Evolutionary conservation across 2,797 vertebrate genomes (phyloP).

Genomic region (Xiphophorus birchmanni): DNA sequence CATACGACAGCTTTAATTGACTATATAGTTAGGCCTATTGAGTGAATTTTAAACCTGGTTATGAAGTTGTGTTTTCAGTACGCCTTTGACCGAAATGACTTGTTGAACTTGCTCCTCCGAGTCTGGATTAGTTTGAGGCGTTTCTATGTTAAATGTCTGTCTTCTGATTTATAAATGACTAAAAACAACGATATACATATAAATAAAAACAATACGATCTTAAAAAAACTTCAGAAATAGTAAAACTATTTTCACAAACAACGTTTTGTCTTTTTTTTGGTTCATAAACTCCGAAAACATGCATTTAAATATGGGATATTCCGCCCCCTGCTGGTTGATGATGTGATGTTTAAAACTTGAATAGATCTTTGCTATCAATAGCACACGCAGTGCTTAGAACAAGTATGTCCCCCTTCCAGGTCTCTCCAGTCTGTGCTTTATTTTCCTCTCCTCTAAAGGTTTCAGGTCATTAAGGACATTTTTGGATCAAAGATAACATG

Average conservation of each 20-base stretch:
- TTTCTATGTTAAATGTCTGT: background rate
- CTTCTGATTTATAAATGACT: background rate
- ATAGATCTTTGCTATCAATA: background rate
- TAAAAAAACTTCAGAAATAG: background rate
- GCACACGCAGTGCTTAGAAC: background rate
- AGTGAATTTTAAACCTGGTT: background rate
- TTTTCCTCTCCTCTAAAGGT: background rate
- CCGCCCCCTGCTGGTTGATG: conserved; percentile 50
- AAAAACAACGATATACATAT: background rate
- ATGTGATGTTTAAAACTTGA: background rate
- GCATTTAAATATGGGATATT: background rate
- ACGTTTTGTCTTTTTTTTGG: background rate
- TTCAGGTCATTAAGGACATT: background rate
- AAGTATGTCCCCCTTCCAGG: background rate
- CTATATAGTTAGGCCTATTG: background rate
- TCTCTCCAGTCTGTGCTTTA: background rate
- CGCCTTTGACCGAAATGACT: background rate
- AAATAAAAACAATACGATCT: background rate
- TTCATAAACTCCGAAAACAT: background rate
- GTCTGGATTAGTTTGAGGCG: background rate
- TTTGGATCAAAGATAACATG: background rate
- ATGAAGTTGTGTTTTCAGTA: background rate
- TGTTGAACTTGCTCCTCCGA: background rate
- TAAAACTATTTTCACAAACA: background rate
- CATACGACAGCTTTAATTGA: background rate